Conservation (phyloP, 2,797 vertebrate genomes). For the Diceros bicornis region DNA sequence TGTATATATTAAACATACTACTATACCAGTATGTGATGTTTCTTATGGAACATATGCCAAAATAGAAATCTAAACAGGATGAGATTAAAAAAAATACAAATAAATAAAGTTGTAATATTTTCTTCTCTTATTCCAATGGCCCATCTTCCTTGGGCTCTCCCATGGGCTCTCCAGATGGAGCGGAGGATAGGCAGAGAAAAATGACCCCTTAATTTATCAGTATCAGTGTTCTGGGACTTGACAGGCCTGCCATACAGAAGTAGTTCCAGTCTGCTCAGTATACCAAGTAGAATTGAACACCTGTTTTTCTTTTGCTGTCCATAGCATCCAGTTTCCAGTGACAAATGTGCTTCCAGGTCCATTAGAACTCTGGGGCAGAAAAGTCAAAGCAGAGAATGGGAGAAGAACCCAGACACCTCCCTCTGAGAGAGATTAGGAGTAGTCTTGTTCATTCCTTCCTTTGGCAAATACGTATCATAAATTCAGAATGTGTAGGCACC, state of each 20-base stretch:
- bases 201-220: too few species aligned
- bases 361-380: background rate
- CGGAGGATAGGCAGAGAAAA: too few species aligned
- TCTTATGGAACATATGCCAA: constrained; percentile 1
- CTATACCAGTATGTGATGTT: background rate
- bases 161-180: too few species aligned
- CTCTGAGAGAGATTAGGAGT: background rate
- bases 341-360: background rate
- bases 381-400: background rate
- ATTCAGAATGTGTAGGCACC: background rate
- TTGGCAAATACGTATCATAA: background rate
- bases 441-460: background rate
- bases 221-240: background rate
- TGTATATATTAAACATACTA: background rate
- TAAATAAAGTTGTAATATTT: background rate
- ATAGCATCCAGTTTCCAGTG: constrained; percentile 41
- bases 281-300: constrained; percentile 58
- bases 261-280: constrained; percentile 60
- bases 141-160: too few species aligned
- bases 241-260: background rate
- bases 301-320: constrained; percentile 43
- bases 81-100: background rate
- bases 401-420: background rate
- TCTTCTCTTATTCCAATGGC: constrained; percentile 43
- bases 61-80: background rate